Evolutionary conservation across 2,888 invertebrate species (phyloP), one percentile per base, ranked within the genome.

Genomic region (Aleiodes testaceus): DNA sequence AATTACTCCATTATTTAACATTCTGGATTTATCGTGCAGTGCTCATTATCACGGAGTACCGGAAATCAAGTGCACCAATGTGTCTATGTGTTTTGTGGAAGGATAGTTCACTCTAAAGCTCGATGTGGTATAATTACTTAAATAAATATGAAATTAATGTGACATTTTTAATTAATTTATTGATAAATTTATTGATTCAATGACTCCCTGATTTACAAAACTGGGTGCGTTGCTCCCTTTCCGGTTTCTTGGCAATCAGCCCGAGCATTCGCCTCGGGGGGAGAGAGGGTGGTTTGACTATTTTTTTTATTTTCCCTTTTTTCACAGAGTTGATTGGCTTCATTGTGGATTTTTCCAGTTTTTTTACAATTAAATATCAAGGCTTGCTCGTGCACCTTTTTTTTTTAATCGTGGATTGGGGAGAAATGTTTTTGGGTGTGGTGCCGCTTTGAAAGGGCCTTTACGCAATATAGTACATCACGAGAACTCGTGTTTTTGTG

Each of bases 151-250:
- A n/a, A n/a, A n/a, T n/a, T n/a, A n/a, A n/a, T n/a, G n/a, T n/a
- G n/a, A 59, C 14, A 9, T 9, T 52, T 36, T 36, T 42, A 18
- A 59, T 59, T 30, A 30, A 59, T 59, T 26, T 11, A 59, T 59
- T 18, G 16, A 20, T 18, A 18, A 3, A 11, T 59, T 18, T 16
- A 12, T 22, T 22, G 12, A 22, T 52, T 52, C 22, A 9, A 53
- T 26, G 26, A 63, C 20, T 14, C 16, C 18, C 59, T 7, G 36
- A 59, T 36, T 59, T 12, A 18, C 16, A 52, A 45, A n/a, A 70
- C 72, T 68, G 74, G 73, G 77, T 77, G 72, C 77, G 74, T 75
- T 77, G 77, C 75, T 77, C 77, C 75, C 72, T 75, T 36, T 75
- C 44, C 52, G 70, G 70, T 52, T 70, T 70, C 53, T 70, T 74